Evolutionary conservation across 2,888 invertebrate genomes (phyloP).

Genomic region (Unio delphinus): DNA sequence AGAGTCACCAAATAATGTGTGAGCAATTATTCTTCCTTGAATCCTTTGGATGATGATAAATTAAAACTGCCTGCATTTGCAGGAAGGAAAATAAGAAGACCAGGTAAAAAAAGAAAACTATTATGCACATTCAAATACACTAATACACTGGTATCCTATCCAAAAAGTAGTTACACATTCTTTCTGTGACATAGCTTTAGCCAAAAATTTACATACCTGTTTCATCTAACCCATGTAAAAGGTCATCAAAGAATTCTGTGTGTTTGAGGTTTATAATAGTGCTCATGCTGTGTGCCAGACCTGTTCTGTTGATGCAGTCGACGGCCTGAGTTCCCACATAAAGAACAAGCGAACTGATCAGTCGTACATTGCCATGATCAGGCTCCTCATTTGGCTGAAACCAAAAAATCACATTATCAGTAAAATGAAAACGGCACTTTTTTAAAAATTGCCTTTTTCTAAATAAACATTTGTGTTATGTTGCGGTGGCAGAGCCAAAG

Average conservation of each 20-base stretch:
- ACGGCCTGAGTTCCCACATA: conserved; percentile 99
- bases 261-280: conserved; percentile 97
- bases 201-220: conserved; percentile 74
- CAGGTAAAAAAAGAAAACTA: no score
- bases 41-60: no score
- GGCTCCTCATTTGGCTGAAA: conserved; percentile 77
- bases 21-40: no score
- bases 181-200: not conserved
- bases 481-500: no score
- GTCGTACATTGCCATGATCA: conserved; percentile 93
- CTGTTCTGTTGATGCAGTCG: conserved; percentile 89
- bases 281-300: conserved; percentile 93
- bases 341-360: conserved; percentile 97
- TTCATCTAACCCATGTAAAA: conserved; percentile 96
- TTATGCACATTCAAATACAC: no score
- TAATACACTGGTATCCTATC: no score
- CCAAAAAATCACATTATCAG: not conserved
- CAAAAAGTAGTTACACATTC: no score
- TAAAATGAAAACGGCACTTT: not conserved
- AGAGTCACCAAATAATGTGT: no score
- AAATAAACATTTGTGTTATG: no score
- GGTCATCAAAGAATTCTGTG: conserved; percentile 99
- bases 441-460: no score
- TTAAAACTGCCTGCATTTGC: no score
- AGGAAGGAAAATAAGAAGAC: no score